Conservation (phyloP, 2,113 vertebrate genomes). For the Beaufortia kweichowensis region DNA sequence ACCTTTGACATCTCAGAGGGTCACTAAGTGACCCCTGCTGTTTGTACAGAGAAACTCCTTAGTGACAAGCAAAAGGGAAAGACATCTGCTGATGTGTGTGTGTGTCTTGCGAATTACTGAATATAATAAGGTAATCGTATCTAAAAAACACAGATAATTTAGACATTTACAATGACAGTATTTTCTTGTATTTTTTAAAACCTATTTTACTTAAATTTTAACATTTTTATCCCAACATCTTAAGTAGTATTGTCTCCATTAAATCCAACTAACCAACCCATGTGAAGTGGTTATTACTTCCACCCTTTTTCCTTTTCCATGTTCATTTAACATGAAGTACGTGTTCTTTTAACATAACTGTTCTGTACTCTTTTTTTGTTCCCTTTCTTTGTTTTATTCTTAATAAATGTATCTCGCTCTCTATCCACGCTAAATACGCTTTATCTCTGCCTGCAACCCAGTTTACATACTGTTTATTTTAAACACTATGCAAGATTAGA, state of each 20-base stretch:
- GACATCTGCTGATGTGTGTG: slow-evolving; percentile 71
- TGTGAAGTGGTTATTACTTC: not conserved
- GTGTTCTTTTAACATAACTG: not conserved
- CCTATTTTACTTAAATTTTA: too few species aligned
- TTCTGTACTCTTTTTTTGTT: not conserved
- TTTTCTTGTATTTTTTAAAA: not conserved
- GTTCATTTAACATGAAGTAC: slow-evolving; percentile 23
- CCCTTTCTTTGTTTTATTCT: slow-evolving; percentile 1
- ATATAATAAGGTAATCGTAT: not conserved
- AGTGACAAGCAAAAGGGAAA: slow-evolving; percentile 57
- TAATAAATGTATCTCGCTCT: slow-evolving; percentile 5
- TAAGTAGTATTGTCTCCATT: slow-evolving; percentile 10
- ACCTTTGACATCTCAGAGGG: slow-evolving; percentile 70
- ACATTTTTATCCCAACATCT: too few species aligned
- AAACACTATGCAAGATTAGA: slow-evolving; percentile 1
- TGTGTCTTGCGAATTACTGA: slow-evolving; percentile 25
- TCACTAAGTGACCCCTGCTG: slow-evolving; percentile 67
- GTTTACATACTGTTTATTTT: not conserved
- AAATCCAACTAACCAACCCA: not conserved
- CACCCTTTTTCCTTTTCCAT: slow-evolving; percentile 11
- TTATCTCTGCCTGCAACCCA: not conserved
- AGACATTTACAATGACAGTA: slow-evolving; percentile 20
- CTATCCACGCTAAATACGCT: not conserved
- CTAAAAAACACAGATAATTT: not conserved
- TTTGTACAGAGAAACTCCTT: slow-evolving; percentile 64